phyloP scores from a whole-genome alignment of 2,797 vertebrate species.

The Xiphorhynchus erythropygius region DNA sequence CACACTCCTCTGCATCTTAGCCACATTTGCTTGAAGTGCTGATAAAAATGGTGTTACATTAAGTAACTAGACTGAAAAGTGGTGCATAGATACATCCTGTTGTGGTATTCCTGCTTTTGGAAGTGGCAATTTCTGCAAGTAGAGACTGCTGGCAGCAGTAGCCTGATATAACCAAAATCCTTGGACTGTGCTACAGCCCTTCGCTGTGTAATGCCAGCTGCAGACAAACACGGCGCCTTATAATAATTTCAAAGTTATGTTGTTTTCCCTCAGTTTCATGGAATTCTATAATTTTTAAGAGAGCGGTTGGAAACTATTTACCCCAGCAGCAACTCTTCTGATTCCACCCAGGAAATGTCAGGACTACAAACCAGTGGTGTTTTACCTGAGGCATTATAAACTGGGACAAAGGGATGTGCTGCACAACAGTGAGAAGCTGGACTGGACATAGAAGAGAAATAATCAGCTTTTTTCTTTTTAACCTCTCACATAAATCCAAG shows the following conservation, averaged over 20 bases:
- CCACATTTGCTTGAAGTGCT: background rate
- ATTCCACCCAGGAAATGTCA: background rate
- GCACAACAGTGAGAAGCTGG: background rate
- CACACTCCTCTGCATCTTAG: slow-evolving; percentile 33
- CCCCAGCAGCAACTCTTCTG: background rate
- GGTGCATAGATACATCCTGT: background rate
- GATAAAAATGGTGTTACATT: background rate
- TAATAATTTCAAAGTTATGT: background rate
- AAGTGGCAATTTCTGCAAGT: background rate
- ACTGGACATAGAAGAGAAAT: background rate
- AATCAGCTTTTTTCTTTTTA: background rate
- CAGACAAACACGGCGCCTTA: background rate
- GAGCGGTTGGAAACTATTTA: background rate
- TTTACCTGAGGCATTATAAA: background rate
- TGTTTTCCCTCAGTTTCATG: background rate
- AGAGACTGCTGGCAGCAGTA: background rate
- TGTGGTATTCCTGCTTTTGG: background rate
- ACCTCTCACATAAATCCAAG: background rate
- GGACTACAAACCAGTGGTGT: background rate
- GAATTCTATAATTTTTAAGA: background rate
- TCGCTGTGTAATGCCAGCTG: background rate
- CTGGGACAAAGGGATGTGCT: accelerated
- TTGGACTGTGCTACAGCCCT: background rate
- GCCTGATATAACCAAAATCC: background rate
- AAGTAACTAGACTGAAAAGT: background rate